Base-by-base conservation (phyloP, 1,140 invertebrate species). In the Papilio polytes region DNA sequence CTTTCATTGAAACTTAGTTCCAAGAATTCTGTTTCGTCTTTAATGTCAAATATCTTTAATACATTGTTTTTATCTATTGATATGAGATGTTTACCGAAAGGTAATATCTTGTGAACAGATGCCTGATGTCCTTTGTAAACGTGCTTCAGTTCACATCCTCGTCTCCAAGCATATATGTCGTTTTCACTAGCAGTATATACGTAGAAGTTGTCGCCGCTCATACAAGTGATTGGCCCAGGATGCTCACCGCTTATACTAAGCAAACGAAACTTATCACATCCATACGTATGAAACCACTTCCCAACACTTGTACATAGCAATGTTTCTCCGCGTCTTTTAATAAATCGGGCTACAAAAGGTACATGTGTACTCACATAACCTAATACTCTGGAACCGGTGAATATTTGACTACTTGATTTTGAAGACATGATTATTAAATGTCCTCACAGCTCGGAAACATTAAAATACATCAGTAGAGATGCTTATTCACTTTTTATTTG, bases 321-420 rank as follows among this genome's bases (percentile, higher is more conserved):
- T 88, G 98, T 98, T 95, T 99, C 98, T 87, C 98, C 97, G 82
- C 98, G 96, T 83, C 96, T 96, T 88, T 97, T 96, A 77, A 99
- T 98, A 92, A 98, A 99, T 82, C 98, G 96, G 10, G 98, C 96
- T 66, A 97, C 96, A 56, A 98, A 96, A 6, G 98, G 98, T 84
- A 99, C 96, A 84, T 98, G 97, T 94, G 99, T 99, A 92, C 98
- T 98, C n/a, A 99, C 98, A 95, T 98, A 98, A 86, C 99, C 99
- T 85, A 99, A 94, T 36, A 98, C 97, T 82, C 98, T 96, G 91
- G 97, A 98, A 8, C 97, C 97, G 8, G 96, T 89, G 93, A 99
- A 99, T 95, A 99, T 97, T 95, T 96, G 97, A 93, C 98, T 98
- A 78, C 92, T 91, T 59, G 91, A 89, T 86, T 85, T 86, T 82